These are phyloP conservation scores for Andricus grossulariae DNA, from an alignment of 1,140 invertebrate genomes.

Conservation along the genomic window DNA sequence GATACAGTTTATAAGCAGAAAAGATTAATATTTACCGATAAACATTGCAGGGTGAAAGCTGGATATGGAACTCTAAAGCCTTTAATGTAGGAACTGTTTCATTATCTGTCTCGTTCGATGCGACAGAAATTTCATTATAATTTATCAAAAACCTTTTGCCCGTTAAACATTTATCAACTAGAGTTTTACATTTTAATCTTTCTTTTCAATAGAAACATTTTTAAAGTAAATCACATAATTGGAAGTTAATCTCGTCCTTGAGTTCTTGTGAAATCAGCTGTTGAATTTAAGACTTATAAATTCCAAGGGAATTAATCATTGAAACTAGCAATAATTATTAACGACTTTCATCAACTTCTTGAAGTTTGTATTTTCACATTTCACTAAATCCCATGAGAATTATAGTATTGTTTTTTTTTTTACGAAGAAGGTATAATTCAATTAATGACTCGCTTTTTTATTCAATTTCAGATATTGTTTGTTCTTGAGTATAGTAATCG, in stretches of 20 bases:
- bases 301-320: too few species aligned
- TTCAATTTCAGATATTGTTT: background rate
- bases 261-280: too few species aligned
- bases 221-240: too few species aligned
- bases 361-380: too few species aligned
- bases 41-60: conserved; percentile 17
- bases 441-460: background rate
- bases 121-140: background rate
- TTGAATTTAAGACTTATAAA: too few species aligned
- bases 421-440: background rate
- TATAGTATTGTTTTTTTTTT: too few species aligned
- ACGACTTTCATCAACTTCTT: too few species aligned
- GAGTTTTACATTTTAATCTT: too few species aligned
- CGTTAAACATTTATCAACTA: background rate
- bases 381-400: too few species aligned
- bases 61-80: background rate
- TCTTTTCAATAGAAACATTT: too few species aligned
- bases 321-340: too few species aligned
- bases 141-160: background rate
- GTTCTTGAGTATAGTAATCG: background rate
- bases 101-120: background rate
- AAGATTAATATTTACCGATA: conserved; percentile 13
- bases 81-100: background rate
- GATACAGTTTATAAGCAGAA: background rate
- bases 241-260: too few species aligned